Conservation (phyloP, 2,113 vertebrate genomes). For the Takifugu bimaculatus region DNA sequence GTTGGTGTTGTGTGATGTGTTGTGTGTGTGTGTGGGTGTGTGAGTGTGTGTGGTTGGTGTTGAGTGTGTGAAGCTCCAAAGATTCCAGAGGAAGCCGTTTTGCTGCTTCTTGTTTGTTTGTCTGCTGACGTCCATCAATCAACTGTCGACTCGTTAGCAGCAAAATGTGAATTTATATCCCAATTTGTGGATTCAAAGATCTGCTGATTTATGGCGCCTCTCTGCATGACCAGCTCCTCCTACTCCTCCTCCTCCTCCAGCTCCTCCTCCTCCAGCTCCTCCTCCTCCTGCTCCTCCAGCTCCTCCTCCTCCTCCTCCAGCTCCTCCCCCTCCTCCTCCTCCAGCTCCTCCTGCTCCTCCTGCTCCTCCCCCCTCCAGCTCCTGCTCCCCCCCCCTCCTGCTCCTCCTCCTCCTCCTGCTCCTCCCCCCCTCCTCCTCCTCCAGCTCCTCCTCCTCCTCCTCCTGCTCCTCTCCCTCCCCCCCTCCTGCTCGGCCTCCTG, state of each 20-base stretch:
- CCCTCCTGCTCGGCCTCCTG: too few species aligned
- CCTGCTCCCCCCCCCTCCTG: constrained; percentile 56
- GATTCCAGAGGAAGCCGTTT: constrained; percentile 1
- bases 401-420: constrained; percentile 72
- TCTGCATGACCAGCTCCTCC: constrained; percentile 39
- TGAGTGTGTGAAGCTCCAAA: constrained; percentile 1
- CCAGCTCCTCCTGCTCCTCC: background rate
- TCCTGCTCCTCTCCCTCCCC: too few species aligned
- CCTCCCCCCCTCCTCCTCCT: constrained; percentile 72
- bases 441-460: constrained; percentile 66
- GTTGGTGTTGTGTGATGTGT: too few species aligned
- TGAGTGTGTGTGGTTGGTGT: constrained; percentile 16
- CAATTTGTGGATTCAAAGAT: constrained; percentile 19
- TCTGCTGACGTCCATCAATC: constrained; percentile 16
- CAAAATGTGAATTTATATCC: constrained; percentile 46
- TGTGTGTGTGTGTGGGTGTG: background rate
- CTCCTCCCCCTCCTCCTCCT: too few species aligned
- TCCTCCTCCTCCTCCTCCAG: too few species aligned
- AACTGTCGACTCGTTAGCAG: constrained; percentile 20
- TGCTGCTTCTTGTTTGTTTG: too few species aligned
- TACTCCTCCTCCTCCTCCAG: constrained; percentile 36
- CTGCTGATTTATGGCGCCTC: constrained; percentile 37
- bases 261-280: background rate
- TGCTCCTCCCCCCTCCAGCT: constrained; percentile 4
- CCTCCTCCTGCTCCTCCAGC: constrained; percentile 5